phyloP scores from a whole-genome alignment of 1,140 invertebrate species.

The Dendroctonus ponderosae region DNA sequence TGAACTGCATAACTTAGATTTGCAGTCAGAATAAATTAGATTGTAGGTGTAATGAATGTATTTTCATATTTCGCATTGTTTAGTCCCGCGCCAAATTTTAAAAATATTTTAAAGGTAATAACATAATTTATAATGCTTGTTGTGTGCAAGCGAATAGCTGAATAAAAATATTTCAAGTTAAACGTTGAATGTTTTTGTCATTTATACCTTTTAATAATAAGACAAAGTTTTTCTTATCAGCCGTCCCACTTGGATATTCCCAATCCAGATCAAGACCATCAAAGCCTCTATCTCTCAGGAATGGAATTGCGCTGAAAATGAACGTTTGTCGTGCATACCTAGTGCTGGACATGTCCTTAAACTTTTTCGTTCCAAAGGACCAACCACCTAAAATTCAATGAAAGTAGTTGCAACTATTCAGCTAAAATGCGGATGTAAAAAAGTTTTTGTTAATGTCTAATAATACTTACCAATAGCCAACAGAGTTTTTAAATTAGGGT shows the following conservation, averaged over 20 bases:
- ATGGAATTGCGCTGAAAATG: conserved; percentile 90
- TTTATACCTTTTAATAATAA: conserved; percentile 78
- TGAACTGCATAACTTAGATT: too few relatives aligned
- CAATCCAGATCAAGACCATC: conserved; percentile 94
- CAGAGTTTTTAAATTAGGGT: conserved; percentile 85
- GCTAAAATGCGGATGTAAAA: not conserved
- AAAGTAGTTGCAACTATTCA: not conserved
- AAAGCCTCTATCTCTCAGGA: conserved; percentile 81
- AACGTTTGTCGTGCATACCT: conserved; percentile 89
- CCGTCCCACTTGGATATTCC: conserved; percentile 93
- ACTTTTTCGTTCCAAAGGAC: conserved; percentile 94
- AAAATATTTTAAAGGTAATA: too few relatives aligned
- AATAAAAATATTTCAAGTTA: not conserved
- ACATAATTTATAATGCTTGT: too few relatives aligned
- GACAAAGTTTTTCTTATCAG: conserved; percentile 93
- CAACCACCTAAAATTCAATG: conserved; percentile 70
- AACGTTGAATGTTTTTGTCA: not conserved
- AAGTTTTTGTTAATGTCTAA: not conserved
- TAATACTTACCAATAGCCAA: conserved; percentile 77
- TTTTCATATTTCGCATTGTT: too few relatives aligned
- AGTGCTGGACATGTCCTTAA: conserved; percentile 87
- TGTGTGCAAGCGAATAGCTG: not conserved
- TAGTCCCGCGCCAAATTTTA: too few relatives aligned
- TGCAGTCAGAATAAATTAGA: too few relatives aligned
- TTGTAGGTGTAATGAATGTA: too few relatives aligned